Evolutionary conservation across 2,797 vertebrate species (phyloP).

Genomic region (Sebastes kiyomatsui): DNA sequence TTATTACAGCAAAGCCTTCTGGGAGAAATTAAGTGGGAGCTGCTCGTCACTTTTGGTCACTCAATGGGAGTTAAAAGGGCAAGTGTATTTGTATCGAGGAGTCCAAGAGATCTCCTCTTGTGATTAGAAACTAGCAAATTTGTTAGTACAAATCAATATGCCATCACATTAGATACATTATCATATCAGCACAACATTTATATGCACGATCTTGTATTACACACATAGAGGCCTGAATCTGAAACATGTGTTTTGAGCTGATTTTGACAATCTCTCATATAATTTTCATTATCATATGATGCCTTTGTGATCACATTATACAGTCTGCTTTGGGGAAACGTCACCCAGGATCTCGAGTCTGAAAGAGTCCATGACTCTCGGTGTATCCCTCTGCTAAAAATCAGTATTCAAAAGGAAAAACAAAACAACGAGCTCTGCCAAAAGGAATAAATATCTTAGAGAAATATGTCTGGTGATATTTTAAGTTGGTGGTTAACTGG

Average conservation of each 20-base stretch:
- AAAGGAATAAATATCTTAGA: constrained; percentile 43
- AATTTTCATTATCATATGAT: neutral
- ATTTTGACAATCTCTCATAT: neutral
- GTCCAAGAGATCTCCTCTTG: neutral
- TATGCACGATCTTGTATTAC: neutral
- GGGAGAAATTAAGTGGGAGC: constrained; percentile 11
- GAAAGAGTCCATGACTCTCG: neutral
- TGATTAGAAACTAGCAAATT: neutral
- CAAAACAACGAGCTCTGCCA: constrained; percentile 18
- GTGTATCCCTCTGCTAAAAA: neutral
- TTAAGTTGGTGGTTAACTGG: neutral
- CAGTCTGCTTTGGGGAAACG: neutral
- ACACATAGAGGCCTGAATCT: neutral
- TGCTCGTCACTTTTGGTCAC: constrained; percentile 24
- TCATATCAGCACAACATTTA: neutral
- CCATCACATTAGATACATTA: neutral
- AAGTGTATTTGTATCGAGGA: constrained; percentile 26
- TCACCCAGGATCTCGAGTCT: neutral
- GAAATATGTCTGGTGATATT: constrained; percentile 41
- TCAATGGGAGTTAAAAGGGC: constrained; percentile 27
- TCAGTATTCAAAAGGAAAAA: neutral
- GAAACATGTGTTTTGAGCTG: neutral
- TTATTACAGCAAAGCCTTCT: constrained; percentile 15
- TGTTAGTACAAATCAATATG: neutral
- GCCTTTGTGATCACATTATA: neutral